Conservation (phyloP, 30 jellyfish, hydroid and myxozoan species). For the Mastigias papua region DNA sequence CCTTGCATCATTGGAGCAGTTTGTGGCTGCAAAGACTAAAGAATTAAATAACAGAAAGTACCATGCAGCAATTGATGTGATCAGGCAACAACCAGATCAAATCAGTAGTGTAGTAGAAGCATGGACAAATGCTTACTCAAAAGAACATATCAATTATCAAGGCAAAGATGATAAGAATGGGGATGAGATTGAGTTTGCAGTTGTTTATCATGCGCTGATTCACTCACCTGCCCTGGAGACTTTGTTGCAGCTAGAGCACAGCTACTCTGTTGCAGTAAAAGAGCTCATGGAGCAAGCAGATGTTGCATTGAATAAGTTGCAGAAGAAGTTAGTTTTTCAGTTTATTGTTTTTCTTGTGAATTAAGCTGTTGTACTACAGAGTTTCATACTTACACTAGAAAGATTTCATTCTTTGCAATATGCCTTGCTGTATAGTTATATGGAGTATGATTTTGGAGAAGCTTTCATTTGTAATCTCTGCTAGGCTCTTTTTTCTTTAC, state of each 20-base stretch:
- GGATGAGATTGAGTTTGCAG: conserved; percentile 80
- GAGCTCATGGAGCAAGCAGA: conserved; percentile 80
- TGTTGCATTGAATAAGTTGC: conserved; percentile 64
- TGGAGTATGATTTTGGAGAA: no score
- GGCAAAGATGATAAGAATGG: conserved; percentile 44
- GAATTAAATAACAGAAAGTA: conserved; percentile 42
- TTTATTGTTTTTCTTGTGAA: no score
- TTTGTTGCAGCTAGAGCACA: conserved; percentile 85
- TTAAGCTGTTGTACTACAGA: no score
- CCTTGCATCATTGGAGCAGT: conserved; percentile 50
- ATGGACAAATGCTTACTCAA: conserved; percentile 74
- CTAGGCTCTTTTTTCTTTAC: no score
- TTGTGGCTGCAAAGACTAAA: conserved; percentile 72
- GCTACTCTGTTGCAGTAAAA: conserved; percentile 83
- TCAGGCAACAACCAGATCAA: conserved; percentile 41
- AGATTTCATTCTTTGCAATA: no score
- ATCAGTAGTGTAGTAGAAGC: conserved; percentile 38
- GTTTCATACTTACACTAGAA: no score
- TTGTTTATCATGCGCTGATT: conserved; percentile 84
- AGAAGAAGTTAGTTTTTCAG: conserved; percentile 57
- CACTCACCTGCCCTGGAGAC: conserved; percentile 98
- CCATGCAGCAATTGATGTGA: background rate
- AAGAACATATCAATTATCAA: conserved; percentile 60
- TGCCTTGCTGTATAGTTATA: no score
- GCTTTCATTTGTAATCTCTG: no score